Percentiles rank a stretch among this genome's conserved stretches.
Conservation (phyloP, 2,113 vertebrate species). For the Montifringilla adamsi region DNA sequence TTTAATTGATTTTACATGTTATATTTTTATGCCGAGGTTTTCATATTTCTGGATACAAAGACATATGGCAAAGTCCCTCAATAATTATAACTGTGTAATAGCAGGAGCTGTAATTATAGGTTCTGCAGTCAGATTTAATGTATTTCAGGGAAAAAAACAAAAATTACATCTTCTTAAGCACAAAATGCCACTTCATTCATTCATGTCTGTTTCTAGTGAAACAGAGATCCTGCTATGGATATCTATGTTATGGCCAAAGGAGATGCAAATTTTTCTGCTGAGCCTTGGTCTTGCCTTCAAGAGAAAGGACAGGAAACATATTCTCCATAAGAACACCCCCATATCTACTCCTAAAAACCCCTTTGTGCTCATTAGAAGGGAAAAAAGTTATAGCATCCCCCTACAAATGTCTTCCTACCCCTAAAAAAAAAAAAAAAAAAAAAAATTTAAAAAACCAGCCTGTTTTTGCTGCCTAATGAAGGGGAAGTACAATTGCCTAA, state of each 20-base stretch:
- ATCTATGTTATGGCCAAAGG: background rate
- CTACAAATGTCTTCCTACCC: accelerated
- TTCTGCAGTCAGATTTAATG: background rate
- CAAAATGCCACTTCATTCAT: background rate
- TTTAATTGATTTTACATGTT: background rate
- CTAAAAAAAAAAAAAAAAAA: no score
- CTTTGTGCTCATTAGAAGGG: background rate
- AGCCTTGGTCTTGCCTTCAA: background rate
- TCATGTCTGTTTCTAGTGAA: background rate
- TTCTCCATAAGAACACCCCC: background rate
- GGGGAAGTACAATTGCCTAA: background rate
- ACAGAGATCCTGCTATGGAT: background rate
- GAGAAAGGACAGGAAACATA: background rate
- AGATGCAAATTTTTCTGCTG: background rate
- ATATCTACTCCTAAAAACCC: background rate
- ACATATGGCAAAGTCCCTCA: background rate
- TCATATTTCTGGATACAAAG: constrained; percentile 3
- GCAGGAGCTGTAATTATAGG: background rate
- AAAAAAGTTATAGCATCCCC: background rate
- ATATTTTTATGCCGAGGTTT: background rate
- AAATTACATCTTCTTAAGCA: background rate
- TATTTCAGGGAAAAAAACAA: background rate
- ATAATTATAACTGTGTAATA: constrained; percentile 28
- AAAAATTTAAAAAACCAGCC: accelerated
- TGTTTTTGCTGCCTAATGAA: background rate